These are phyloP conservation scores for Pogonomyrmex californicus DNA, from an alignment of 1,140 invertebrate species.

Conservation along the genomic window DNA sequence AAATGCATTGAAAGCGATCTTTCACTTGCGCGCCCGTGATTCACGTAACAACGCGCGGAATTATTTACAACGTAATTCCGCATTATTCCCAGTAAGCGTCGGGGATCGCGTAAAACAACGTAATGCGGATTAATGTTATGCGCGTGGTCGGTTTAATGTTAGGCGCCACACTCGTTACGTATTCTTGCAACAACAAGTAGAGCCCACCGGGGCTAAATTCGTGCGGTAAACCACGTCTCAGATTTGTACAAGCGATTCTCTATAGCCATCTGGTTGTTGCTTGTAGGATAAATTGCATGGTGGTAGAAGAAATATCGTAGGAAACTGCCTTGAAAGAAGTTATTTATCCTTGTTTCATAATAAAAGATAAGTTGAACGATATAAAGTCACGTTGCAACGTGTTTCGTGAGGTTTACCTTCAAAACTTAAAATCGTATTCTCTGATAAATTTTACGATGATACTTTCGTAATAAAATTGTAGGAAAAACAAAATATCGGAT, in stretches of 20 bases:
- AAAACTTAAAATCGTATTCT: constrained; percentile 35
- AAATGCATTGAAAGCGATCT: constrained; percentile 44
- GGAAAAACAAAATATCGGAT: background rate
- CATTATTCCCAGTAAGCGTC: constrained; percentile 51
- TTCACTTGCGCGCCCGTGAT: background rate
- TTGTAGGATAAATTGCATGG: constrained; percentile 40
- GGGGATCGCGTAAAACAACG: constrained; percentile 54
- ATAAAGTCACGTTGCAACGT: constrained; percentile 10
- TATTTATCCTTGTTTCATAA: constrained; percentile 61
- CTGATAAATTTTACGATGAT: constrained; percentile 26
- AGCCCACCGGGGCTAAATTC: constrained; percentile 31
- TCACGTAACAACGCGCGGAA: constrained; percentile 46
- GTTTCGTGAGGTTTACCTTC: background rate
- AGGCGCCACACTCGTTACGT: constrained; percentile 39
- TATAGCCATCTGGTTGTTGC: constrained; percentile 25
- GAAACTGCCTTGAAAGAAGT: constrained; percentile 54
- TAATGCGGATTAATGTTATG: constrained; percentile 64
- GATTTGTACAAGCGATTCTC: constrained; percentile 54
- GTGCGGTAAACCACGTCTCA: constrained; percentile 41
- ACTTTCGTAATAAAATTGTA: background rate
- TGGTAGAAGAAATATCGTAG: constrained; percentile 42
- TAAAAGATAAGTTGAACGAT: constrained; percentile 53
- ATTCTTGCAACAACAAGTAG: constrained; percentile 55
- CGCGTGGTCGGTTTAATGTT: constrained; percentile 60
- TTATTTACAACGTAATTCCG: constrained; percentile 59